Conservation (phyloP, 2,888 invertebrate species). For the Idaea biselata region DNA sequence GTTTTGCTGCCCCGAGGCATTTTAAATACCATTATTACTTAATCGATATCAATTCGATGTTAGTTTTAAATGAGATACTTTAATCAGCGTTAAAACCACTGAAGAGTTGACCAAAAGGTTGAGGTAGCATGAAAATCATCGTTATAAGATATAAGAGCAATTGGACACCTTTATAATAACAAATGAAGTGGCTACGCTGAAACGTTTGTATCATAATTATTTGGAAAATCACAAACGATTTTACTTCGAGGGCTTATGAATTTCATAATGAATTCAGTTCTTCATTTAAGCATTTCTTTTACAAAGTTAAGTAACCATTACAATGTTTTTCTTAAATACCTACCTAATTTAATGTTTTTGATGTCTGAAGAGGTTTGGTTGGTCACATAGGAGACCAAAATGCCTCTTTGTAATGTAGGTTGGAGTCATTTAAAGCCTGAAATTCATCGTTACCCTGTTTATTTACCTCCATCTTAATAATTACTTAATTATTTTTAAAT, state of each 20-base stretch:
- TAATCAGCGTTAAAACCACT: background rate
- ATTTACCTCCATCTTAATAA: background rate
- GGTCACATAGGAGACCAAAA: background rate
- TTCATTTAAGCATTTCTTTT: background rate
- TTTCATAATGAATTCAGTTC: background rate
- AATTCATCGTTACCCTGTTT: background rate
- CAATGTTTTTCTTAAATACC: background rate
- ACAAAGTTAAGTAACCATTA: background rate
- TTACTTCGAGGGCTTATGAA: background rate
- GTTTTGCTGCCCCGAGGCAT: background rate
- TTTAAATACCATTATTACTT: background rate
- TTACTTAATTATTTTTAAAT: no score
- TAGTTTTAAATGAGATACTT: background rate
- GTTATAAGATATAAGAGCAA: no score
- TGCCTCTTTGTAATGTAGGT: background rate
- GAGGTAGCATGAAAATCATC: background rate
- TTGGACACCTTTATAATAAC: no score
- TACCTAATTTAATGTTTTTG: background rate
- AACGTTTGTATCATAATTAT: no score
- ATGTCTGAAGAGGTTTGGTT: background rate
- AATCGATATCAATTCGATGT: background rate
- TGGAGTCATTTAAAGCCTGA: background rate
- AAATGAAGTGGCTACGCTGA: no score
- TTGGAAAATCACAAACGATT: no score
- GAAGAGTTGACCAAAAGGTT: background rate